Evolutionary conservation across 2,113 vertebrate species (phyloP).

Genomic region (Crotalus tigris): DNA sequence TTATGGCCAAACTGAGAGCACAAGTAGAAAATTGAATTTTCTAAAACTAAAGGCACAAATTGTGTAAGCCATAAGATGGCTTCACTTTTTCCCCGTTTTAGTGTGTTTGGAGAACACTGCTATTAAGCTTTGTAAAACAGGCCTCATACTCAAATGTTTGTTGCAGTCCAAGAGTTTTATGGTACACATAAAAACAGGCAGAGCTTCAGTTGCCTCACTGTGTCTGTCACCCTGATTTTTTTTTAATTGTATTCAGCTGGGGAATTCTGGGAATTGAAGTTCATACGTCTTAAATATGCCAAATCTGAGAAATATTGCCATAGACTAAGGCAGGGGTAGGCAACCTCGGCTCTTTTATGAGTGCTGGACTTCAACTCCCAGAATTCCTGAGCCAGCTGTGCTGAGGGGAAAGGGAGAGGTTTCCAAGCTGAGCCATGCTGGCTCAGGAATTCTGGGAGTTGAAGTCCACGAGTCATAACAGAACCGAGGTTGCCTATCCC

Average conservation of each 20-base stretch:
- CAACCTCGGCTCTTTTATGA: too few species aligned
- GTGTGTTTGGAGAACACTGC: neutral
- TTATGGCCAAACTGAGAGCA: neutral
- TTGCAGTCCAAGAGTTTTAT: neutral
- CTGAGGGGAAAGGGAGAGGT: too few species aligned
- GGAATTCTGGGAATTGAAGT: neutral
- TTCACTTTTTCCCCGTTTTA: neutral
- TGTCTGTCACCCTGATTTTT: neutral
- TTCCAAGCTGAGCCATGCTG: too few species aligned
- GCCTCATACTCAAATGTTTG: neutral
- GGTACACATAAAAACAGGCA: neutral
- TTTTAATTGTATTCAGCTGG: neutral
- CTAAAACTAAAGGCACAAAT: neutral
- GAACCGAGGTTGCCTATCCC: too few species aligned
- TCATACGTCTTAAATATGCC: neutral
- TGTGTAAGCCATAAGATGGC: neutral
- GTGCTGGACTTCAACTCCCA: too few species aligned
- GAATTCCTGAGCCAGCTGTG: too few species aligned
- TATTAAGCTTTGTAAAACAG: neutral
- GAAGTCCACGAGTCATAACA: too few species aligned
- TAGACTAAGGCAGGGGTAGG: neutral
- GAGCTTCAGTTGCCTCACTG: neutral
- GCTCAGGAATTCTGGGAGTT: too few species aligned
- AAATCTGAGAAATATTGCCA: neutral
- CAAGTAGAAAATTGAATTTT: neutral